Conservation (phyloP, 2,113 vertebrate species). For the Hylia prasina region DNA sequence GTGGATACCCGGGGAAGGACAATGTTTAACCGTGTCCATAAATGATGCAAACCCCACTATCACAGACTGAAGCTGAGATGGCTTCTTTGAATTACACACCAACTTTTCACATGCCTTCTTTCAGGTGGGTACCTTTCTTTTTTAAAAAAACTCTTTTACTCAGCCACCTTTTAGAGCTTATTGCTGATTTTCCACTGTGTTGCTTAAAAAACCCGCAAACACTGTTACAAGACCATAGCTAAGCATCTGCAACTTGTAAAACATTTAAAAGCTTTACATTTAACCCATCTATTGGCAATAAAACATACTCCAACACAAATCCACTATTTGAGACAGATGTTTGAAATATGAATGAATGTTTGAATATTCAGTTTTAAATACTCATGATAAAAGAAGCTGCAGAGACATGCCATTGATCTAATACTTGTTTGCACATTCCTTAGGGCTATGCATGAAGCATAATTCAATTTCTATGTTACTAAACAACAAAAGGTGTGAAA, state of each 20-base stretch:
- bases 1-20: not conserved
- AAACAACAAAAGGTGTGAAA: constrained; percentile 80
- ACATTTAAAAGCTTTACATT: constrained; percentile 24
- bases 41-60: too few relatives aligned
- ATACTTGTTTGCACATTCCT: constrained; percentile 78
- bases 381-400: constrained; percentile 74
- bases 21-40: not conserved
- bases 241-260: constrained; percentile 39
- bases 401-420: constrained; percentile 75
- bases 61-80: not conserved
- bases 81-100: not conserved
- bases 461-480: constrained; percentile 73
- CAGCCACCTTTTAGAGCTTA: not conserved
- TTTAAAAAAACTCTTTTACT: not conserved
- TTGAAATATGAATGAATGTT: constrained; percentile 77
- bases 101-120: not conserved
- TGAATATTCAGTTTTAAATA: constrained; percentile 76
- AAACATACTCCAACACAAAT: constrained; percentile 59
- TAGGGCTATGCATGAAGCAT: constrained; percentile 70
- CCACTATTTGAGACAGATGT: constrained; percentile 67
- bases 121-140: not conserved
- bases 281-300: constrained; percentile 50
- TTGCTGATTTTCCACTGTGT: not conserved
- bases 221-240: not conserved
- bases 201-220: not conserved